phyloP scores from a whole-genome alignment of 2,888 invertebrate species.

The Polyommatus iphigenia region DNA sequence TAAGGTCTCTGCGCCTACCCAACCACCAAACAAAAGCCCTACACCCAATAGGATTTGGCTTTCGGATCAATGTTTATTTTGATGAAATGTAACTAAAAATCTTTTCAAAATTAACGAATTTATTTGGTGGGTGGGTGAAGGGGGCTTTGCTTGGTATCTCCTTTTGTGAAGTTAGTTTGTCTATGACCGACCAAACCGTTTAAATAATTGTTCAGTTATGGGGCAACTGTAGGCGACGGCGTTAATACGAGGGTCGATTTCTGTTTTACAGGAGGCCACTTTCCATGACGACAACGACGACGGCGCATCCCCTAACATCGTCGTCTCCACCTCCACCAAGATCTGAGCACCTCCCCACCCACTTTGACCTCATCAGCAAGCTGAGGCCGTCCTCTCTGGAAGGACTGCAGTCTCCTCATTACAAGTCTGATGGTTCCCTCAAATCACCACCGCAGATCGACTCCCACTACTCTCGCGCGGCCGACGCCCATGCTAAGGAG shows the following conservation, averaged over 20 bases:
- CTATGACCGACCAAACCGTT: slow-evolving; percentile 28
- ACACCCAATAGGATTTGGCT: slow-evolving; percentile 72
- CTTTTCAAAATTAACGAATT: slow-evolving; percentile 60
- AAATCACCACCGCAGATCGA: slow-evolving; percentile 81
- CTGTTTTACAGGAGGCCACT: slow-evolving; percentile 74
- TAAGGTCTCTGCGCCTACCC: slow-evolving; percentile 77
- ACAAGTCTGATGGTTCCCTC: slow-evolving; percentile 69
- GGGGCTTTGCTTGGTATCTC: slow-evolving; percentile 82
- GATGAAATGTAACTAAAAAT: slow-evolving; percentile 36
- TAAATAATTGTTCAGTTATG: not conserved
- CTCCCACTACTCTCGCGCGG: slow-evolving; percentile 79
- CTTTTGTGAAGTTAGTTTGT: slow-evolving; percentile 40
- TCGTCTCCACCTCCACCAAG: slow-evolving; percentile 78
- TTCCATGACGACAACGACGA: slow-evolving; percentile 80
- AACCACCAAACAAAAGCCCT: slow-evolving; percentile 81
- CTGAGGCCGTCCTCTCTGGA: slow-evolving; percentile 75
- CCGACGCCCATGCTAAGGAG: slow-evolving; percentile 69
- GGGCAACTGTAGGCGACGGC: slow-evolving; percentile 48
- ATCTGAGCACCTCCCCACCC: slow-evolving; percentile 77
- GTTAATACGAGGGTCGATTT: slow-evolving; percentile 66
- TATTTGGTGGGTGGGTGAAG: slow-evolving; percentile 81
- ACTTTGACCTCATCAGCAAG: slow-evolving; percentile 79
- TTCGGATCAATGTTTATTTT: slow-evolving; percentile 37
- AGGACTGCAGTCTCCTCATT: slow-evolving; percentile 72
- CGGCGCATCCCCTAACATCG: slow-evolving; percentile 78